A percentile compares a stretch with the other conserved stretches of the same genome.
These are phyloP conservation scores for Machimus atricapillus DNA, from an alignment of 2,888 invertebrate genomes.

Conservation along the genomic window DNA sequence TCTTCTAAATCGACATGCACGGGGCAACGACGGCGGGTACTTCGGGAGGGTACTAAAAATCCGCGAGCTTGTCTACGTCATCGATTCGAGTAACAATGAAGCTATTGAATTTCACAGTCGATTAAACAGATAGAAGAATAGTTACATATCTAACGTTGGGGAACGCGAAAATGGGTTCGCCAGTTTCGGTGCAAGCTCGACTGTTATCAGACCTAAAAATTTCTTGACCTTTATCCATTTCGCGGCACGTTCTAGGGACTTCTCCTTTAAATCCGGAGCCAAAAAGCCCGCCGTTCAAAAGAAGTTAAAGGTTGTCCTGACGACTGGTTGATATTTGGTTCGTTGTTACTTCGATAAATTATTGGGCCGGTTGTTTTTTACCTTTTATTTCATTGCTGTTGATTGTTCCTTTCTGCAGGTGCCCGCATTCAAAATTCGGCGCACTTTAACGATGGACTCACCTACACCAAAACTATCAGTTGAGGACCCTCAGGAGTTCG, in stretches of 20 bases:
- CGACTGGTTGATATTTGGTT: background rate
- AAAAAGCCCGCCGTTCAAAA: background rate
- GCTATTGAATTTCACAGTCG: background rate
- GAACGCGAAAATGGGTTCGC: background rate
- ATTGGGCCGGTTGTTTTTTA: slow-evolving; percentile 16
- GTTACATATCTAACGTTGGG: background rate
- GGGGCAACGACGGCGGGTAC: background rate
- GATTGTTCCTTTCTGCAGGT: slow-evolving; percentile 41
- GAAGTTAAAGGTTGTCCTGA: background rate
- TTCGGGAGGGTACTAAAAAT: background rate
- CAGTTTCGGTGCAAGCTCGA: background rate
- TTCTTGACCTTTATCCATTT: background rate
- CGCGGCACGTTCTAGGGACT: background rate
- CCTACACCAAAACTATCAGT: slow-evolving; percentile 58
- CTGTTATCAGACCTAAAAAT: background rate
- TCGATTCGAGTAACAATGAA: background rate
- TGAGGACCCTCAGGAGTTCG: slow-evolving; percentile 67
- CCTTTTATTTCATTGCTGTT: slow-evolving; percentile 12
- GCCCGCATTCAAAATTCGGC: slow-evolving; percentile 40
- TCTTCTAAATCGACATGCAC: background rate
- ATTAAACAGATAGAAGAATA: background rate
- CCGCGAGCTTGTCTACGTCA: background rate
- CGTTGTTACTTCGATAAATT: slow-evolving; percentile 41
- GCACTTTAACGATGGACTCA: slow-evolving; percentile 56
- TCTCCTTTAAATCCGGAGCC: background rate